Conservation (phyloP, 2,888 invertebrate genomes). For the Lathronympha strigana region DNA sequence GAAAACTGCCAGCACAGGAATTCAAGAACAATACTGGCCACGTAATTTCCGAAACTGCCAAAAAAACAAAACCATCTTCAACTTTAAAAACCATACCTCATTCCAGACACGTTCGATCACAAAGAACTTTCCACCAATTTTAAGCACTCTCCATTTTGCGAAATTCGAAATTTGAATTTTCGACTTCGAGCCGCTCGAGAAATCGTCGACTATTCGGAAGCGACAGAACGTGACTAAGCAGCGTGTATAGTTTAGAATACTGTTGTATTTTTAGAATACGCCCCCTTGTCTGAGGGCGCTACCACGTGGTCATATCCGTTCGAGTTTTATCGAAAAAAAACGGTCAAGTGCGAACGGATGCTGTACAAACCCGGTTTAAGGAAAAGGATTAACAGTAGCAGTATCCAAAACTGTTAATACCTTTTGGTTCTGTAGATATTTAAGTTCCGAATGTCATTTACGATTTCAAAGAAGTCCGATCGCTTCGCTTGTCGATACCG, state of each 20-base stretch:
- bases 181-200: slow-evolving; percentile 50
- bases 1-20: background rate
- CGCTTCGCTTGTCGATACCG: background rate
- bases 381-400: background rate
- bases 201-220: slow-evolving; percentile 53
- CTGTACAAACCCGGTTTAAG: background rate
- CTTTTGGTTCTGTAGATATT: background rate
- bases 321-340: slow-evolving; percentile 29
- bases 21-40: slow-evolving; percentile 15
- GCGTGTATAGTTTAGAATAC: slow-evolving; percentile 56
- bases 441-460: slow-evolving; percentile 18
- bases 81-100: slow-evolving; percentile 29
- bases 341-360: slow-evolving; percentile 36
- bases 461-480: slow-evolving; percentile 17
- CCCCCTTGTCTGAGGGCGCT: slow-evolving; percentile 63
- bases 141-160: slow-evolving; percentile 47
- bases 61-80: background rate
- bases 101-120: slow-evolving; percentile 8
- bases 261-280: slow-evolving; percentile 80
- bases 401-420: background rate
- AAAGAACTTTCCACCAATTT: slow-evolving; percentile 42
- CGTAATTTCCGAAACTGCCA: slow-evolving; percentile 4
- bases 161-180: slow-evolving; percentile 36
- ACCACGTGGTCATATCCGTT: slow-evolving; percentile 48
- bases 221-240: slow-evolving; percentile 68